Percentiles rank a stretch among this genome's conserved stretches.
Conservation (phyloP, 35 echinoderm and acorn worm genomes). For the Lytechinus pictus region DNA sequence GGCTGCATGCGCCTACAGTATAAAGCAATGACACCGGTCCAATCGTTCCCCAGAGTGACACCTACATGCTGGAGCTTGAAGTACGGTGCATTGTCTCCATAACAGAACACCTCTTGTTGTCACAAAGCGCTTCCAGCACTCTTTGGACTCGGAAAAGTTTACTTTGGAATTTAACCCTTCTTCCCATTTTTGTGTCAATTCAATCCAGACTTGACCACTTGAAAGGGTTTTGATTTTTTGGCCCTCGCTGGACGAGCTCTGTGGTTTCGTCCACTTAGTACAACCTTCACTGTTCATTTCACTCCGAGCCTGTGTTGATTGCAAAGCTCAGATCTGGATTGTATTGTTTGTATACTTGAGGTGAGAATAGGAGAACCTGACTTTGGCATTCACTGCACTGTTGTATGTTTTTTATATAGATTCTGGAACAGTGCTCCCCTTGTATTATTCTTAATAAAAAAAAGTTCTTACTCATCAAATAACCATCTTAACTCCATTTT, state of each 20-base stretch:
- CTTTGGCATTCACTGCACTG: not conserved
- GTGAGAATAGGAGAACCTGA: not conserved
- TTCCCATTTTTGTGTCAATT: conserved; percentile 13
- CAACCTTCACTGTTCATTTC: conserved; percentile 18
- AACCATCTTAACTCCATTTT: not conserved
- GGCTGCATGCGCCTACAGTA: not conserved
- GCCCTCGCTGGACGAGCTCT: not conserved
- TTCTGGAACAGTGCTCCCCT: not conserved
- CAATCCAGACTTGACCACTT: not conserved
- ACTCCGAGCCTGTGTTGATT: not conserved
- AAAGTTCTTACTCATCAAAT: not conserved
- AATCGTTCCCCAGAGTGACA: not conserved
- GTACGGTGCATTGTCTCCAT: not conserved
- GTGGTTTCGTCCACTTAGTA: not conserved
- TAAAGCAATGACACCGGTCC: not conserved
- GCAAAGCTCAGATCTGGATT: not conserved
- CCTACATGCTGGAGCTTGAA: not conserved
- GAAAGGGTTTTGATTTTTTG: not conserved
- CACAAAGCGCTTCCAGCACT: not conserved
- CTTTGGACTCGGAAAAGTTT: conserved; percentile 18
- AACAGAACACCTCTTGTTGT: not conserved
- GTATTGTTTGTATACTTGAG: not conserved
- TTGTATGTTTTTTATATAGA: not conserved
- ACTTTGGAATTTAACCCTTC: conserved; percentile 40
- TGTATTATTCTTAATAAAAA: not conserved